Evolutionary conservation across 2,113 vertebrate genomes (phyloP), one percentile per base, ranked within the genome.

Genomic region (Dolichotis patagonum): DNA sequence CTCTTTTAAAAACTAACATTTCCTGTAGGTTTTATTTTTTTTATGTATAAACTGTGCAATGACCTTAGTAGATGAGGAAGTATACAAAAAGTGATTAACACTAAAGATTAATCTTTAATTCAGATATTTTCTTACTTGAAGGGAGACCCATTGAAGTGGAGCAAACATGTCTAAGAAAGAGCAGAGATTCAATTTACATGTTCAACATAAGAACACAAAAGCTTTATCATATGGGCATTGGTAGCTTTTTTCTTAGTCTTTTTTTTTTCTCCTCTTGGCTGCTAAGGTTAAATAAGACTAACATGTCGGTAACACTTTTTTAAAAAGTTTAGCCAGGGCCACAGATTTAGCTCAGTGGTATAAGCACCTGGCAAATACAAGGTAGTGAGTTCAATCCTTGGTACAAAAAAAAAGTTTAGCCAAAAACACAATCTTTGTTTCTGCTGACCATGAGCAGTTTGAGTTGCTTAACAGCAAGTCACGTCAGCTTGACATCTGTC

Each of bases 381-480:
- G 49, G 49, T 52, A 1, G 49, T 52, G 49, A 52, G 10, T 52
- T 52, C 49, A 52, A 52, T 52, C 49, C 1, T 9, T 6, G 49
- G 7, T 52, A 52, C 7, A 52, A 52, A 52, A 52, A 92, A 96
- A 91, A 95, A 32, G 19, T 91, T 95, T 17, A 38, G 71, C 32
- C 97, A 90, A 96, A 98, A 97, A 62, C 46, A 85, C 8, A 90
- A 11, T 49, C 38, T 78, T 16, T 81, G 67, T 94, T 96, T 93
- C 82, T 96, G 2, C 88, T 77, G 30, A 84, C 80, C 86, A 81
- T 20, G 3, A 89, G 92, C 80, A 60, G 28, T 56, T 49, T 90
- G 94, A 96, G n/a, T 90, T 92, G 96, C 63, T 69, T 98, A 77
- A 87, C 97, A 81, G 90, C n/a, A 92, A 85, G 77, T 41, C 54